phyloP scores from a whole-genome alignment of 2,113 vertebrate species.

The Pteropus alecto region DNA sequence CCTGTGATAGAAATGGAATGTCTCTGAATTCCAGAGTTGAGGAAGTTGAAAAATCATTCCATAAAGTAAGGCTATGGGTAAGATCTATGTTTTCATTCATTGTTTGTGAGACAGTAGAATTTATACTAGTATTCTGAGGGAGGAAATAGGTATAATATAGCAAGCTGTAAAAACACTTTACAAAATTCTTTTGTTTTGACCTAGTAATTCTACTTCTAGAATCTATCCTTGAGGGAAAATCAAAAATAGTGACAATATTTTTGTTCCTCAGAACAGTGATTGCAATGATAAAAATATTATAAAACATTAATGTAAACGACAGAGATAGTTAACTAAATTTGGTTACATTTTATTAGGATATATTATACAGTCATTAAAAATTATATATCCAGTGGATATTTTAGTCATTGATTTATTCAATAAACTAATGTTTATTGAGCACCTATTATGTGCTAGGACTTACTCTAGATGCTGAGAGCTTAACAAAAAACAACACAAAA shows the following conservation, averaged over 20 bases:
- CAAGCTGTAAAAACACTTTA: constrained; percentile 23
- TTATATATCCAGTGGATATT: not conserved
- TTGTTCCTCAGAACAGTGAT: not conserved
- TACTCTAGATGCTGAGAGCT: not conserved
- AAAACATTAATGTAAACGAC: not conserved
- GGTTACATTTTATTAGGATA: not conserved
- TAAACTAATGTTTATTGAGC: not conserved
- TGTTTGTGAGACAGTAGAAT: not conserved
- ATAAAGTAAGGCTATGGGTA: not conserved
- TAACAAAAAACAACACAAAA: not conserved
- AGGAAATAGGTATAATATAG: not conserved
- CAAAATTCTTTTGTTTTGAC: not conserved
- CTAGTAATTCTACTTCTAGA: not conserved
- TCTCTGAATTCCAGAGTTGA: not conserved
- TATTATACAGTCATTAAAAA: constrained; percentile 20
- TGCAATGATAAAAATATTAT: not conserved
- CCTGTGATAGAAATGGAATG: constrained; percentile 9
- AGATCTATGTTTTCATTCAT: not conserved
- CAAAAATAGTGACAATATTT: not conserved
- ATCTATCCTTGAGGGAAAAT: not conserved
- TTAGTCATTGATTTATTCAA: constrained; percentile 8
- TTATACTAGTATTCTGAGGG: not conserved
- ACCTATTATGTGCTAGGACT: not conserved
- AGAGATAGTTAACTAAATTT: not conserved
- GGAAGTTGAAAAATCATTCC: not conserved